Percentiles rank a stretch among this genome's conserved stretches.
Evolutionary conservation across 2,888 invertebrate species (phyloP).

Genomic region (Cheilosia scutellata): DNA sequence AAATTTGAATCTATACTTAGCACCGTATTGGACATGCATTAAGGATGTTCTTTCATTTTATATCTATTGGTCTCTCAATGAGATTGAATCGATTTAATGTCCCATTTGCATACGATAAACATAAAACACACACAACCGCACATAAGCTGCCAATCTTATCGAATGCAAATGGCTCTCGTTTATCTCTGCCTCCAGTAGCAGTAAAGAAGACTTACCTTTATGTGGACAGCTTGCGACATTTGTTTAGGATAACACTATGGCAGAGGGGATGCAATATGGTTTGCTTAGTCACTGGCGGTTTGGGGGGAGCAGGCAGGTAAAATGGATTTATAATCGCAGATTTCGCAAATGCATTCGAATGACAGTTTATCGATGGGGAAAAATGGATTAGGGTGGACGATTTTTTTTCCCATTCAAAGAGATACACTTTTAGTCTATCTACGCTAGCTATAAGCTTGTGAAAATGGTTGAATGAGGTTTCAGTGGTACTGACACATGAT

Average conservation of each 20-base stretch:
- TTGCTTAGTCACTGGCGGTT: background rate
- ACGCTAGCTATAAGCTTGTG: constrained; percentile 5
- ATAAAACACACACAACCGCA: constrained; percentile 40
- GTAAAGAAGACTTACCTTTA: constrained; percentile 24
- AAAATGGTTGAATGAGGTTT: constrained; percentile 28
- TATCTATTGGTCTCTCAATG: constrained; percentile 46
- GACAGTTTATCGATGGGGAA: constrained; percentile 70
- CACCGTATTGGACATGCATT: constrained; percentile 5
- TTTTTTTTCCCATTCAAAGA: background rate
- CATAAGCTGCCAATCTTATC: constrained; percentile 57
- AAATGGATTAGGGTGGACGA: constrained; percentile 38
- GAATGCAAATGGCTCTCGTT: constrained; percentile 66
- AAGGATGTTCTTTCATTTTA: constrained; percentile 36
- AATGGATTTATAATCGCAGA: constrained; percentile 71
- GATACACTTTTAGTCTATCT: background rate
- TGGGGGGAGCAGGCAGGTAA: constrained; percentile 2
- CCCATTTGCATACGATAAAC: constrained; percentile 72
- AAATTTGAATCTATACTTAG: background rate
- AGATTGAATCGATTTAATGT: constrained; percentile 62
- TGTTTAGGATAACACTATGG: constrained; percentile 51
- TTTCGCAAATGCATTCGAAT: constrained; percentile 66
- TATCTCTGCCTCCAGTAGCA: constrained; percentile 38
- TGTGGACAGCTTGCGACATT: constrained; percentile 65
- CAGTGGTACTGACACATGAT: constrained; percentile 34
- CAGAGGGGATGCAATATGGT: background rate